phyloP scores from a whole-genome alignment of 2,888 invertebrate genomes.

The Julus scanicus region DNA sequence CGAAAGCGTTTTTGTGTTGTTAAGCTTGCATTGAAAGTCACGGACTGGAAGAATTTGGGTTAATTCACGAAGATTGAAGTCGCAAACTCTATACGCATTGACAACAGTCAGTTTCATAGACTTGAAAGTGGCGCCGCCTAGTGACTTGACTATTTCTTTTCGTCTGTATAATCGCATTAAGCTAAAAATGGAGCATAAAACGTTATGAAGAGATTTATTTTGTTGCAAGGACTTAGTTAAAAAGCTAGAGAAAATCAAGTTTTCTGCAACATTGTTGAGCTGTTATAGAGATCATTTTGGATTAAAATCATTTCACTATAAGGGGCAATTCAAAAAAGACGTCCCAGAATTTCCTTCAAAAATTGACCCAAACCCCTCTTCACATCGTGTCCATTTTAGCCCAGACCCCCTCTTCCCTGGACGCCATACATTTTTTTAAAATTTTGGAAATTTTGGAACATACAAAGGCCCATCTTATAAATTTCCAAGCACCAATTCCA shows the following conservation, averaged over 20 bases:
- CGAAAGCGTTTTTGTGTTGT: constrained; percentile 34
- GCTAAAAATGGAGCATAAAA: neutral
- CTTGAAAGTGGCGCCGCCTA: neutral
- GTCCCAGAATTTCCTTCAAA: too few species aligned
- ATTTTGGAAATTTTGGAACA: too few species aligned
- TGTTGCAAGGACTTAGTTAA: neutral
- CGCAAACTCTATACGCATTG: neutral
- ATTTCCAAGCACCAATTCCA: too few species aligned
- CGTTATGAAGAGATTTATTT: neutral
- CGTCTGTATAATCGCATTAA: neutral
- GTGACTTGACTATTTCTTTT: neutral
- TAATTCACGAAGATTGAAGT: constrained; percentile 30
- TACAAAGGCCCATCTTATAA: too few species aligned
- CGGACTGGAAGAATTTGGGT: constrained; percentile 47
- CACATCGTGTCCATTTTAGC: too few species aligned
- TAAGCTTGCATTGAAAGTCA: constrained; percentile 39
- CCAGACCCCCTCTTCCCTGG: too few species aligned
- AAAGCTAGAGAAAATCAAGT: neutral
- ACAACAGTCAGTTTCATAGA: neutral
- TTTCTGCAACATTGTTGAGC: too few species aligned
- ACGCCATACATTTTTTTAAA: too few species aligned
- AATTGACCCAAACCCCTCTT: too few species aligned
- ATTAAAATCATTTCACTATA: too few species aligned
- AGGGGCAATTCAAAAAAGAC: too few species aligned
- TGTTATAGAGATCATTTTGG: too few species aligned